Evolutionary conservation across 2,797 vertebrate genomes (phyloP).

Genomic region (Cephalopachus bancanus): DNA sequence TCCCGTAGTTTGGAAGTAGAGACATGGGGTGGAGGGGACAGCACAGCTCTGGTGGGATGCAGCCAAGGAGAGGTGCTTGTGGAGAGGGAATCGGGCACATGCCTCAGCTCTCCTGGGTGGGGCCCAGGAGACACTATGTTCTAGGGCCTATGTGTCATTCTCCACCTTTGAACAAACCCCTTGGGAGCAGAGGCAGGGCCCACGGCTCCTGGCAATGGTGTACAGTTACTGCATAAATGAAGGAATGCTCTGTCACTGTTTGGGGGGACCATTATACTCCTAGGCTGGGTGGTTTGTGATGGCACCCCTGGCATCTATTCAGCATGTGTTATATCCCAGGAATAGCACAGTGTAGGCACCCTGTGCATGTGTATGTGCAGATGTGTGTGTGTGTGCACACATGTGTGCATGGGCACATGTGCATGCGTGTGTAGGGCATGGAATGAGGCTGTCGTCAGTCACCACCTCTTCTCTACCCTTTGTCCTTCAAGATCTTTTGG

Average conservation of each 20-base stretch:
- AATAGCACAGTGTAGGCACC: too few species aligned
- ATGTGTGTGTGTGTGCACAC: not conserved
- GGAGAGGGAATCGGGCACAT: not conserved
- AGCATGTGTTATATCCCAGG: not conserved
- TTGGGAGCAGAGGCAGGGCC: not conserved
- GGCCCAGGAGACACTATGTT: not conserved
- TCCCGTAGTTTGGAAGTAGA: not conserved
- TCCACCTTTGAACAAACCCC: not conserved
- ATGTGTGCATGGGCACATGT: not conserved
- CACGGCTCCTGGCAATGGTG: not conserved
- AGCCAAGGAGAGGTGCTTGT: not conserved
- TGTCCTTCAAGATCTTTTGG: not conserved
- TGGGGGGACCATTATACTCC: not conserved
- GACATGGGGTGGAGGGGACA: not conserved
- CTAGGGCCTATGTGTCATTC: not conserved
- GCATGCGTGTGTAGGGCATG: not conserved
- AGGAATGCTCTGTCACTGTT: not conserved
- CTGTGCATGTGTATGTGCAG: rapidly evolving
- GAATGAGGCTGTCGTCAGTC: not conserved
- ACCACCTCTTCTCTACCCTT: not conserved
- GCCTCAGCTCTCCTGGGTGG: not conserved
- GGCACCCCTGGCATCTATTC: not conserved
- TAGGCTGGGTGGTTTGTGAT: too few species aligned
- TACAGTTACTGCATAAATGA: not conserved
- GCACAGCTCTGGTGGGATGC: not conserved